phyloP scores from a whole-genome alignment of 2,888 invertebrate genomes.

The Timema cristinae region DNA sequence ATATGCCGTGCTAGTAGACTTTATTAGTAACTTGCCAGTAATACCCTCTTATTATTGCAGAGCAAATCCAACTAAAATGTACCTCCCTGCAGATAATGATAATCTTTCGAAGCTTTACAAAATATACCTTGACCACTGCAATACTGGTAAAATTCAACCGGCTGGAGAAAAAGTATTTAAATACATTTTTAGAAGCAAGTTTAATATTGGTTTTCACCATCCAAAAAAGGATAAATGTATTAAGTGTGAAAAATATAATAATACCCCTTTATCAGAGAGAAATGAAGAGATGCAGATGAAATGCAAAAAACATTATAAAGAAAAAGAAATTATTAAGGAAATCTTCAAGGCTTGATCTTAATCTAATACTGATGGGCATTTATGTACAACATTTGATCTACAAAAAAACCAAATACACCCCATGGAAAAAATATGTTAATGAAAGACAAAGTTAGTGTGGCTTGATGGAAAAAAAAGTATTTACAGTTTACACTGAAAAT shows the following conservation, averaged over 20 bases:
- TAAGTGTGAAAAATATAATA: conserved; percentile 24
- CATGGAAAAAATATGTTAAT: conserved; percentile 13
- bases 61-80: background rate
- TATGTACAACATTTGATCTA: conserved; percentile 9
- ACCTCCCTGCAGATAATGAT: background rate
- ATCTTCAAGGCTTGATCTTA: background rate
- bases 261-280: conserved; percentile 3
- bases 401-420: conserved; percentile 7
- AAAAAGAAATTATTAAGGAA: conserved; percentile 22
- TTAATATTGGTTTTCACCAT: conserved; percentile 32
- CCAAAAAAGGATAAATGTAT: conserved; percentile 33
- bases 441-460: too few relatives aligned
- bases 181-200: conserved; percentile 28
- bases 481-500: too few relatives aligned
- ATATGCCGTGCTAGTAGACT: too few relatives aligned
- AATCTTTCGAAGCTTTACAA: conserved; percentile 8
- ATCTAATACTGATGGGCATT: conserved; percentile 3
- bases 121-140: conserved; percentile 1
- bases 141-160: background rate
- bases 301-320: background rate
- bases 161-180: conserved; percentile 9
- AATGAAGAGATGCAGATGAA: background rate
- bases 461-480: too few relatives aligned
- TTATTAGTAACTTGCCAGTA: conserved; percentile 6
- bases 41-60: conserved; percentile 3